Percentiles rank a stretch among this genome's conserved stretches.
These are phyloP conservation scores for Okamejei kenojei DNA, from an alignment of 2,797 vertebrate genomes.

Conservation along the genomic window DNA sequence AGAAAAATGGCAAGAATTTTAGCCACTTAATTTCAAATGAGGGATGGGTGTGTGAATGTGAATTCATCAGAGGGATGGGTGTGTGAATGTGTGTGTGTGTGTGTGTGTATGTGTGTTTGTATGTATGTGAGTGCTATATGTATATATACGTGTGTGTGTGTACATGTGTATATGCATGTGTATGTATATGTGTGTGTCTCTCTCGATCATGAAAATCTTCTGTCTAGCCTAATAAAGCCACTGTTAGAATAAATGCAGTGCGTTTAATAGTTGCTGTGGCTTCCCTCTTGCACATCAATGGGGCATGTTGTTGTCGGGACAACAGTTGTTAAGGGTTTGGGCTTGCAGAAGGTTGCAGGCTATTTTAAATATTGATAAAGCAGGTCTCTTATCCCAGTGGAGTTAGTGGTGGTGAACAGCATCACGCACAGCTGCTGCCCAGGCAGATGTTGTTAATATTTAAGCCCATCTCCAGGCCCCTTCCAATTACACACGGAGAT, in stretches of 20 bases:
- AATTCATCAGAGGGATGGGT: too few species aligned
- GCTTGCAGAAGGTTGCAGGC: slow-evolving; percentile 21
- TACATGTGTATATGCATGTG: background rate
- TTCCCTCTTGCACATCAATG: background rate
- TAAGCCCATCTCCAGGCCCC: background rate
- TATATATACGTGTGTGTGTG: too few species aligned
- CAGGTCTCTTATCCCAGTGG: background rate
- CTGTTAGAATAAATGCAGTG: background rate
- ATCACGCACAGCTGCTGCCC: background rate
- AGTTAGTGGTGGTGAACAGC: background rate
- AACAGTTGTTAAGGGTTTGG: slow-evolving; percentile 28
- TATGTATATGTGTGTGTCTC: background rate
- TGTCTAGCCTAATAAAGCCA: background rate
- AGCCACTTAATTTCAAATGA: background rate
- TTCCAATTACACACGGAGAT: too few species aligned
- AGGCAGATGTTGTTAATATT: slow-evolving; percentile 6
- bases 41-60: too few species aligned
- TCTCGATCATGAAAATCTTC: background rate
- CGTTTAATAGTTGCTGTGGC: background rate
- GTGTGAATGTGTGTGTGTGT: too few species aligned
- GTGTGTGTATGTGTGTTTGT: too few species aligned
- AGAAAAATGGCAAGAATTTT: background rate
- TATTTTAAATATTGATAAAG: slow-evolving; percentile 36
- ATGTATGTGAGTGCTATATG: too few species aligned
- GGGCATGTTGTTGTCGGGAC: background rate